Conservation (phyloP, 35 echinoderm and acorn worm species). For the Ophioderma brevispina region DNA sequence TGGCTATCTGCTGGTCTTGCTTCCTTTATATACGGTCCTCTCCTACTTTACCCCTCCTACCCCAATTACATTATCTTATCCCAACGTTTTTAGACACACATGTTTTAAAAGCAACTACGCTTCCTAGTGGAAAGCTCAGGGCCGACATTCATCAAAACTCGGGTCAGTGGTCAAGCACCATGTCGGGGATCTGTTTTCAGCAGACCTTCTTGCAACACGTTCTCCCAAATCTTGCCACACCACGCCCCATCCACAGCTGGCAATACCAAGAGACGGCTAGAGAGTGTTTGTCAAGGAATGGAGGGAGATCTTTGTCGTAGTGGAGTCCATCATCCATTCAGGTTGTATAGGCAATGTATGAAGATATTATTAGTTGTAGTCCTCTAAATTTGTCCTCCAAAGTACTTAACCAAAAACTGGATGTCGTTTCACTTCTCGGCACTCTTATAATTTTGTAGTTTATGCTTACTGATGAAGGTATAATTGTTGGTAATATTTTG, state of each 20-base stretch:
- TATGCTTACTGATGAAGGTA: no score
- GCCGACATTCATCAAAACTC: constrained; percentile 94
- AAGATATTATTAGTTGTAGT: no score
- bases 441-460: no score
- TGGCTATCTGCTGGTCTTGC: constrained; percentile 29
- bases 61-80: constrained; percentile 43
- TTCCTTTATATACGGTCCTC: constrained; percentile 58
- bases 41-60: constrained; percentile 50
- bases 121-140: constrained; percentile 68
- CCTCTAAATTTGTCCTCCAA: no score
- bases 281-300: constrained; percentile 78
- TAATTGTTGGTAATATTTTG: no score
- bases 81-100: not conserved
- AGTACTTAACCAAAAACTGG: no score
- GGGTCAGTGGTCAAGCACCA: constrained; percentile 97
- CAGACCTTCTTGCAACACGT: constrained; percentile 75
- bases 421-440: no score
- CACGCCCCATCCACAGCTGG: constrained; percentile 81
- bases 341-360: constrained; percentile 97
- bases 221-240: constrained; percentile 78
- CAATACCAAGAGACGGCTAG: constrained; percentile 60
- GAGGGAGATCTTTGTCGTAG: constrained; percentile 60
- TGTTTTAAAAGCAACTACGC: constrained; percentile 60
- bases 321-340: constrained; percentile 62
- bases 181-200: constrained; percentile 81